Evolutionary conservation across 2,888 invertebrate species (phyloP), one percentile per base, ranked within the genome.

Genomic region (Cryptocheilus praepositus): DNA sequence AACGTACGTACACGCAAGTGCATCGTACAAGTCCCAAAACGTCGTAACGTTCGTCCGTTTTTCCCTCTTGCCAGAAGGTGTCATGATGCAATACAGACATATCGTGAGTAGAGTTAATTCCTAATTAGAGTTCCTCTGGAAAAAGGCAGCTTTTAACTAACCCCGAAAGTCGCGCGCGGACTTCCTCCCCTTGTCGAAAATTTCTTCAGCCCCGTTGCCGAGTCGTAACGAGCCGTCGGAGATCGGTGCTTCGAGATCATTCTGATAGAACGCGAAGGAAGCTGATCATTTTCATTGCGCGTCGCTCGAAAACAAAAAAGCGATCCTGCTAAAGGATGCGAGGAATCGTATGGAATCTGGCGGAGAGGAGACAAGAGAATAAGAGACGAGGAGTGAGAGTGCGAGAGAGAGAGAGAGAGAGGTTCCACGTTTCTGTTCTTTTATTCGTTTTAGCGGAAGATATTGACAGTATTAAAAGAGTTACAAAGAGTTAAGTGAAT

Each of bases 391-490:
- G 25, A 36, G 36, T 16, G 55, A 43, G 36, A 55, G 43, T 19
- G 18, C 36, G 13, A 18, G 11, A 55, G 36, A 43, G 55, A 36
- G 43, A 43, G 36, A 18, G 36, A 36, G 18, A 36, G 28, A 36
- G 55, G 36, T 36, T 36, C 36, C 58, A 58, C 43, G 22, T 54
- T 58, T 67, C 44, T 22, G 57, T 53, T 64, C 66, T 62, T 3
- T 25, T 5, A 73, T 63, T 64, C 65, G 56, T 36, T 36, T 36
- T 36, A 11, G 36, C 36, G 62, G 36, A 36, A 60, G 70, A 64
- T 67, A 71, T 77, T 64, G 80, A 80, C 79, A 79, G 79, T 79
- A 79, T 79, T 79, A 79, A 75, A 75, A 77, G 71, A 73, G 70
- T 80, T 79, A 77, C 79, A 79, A 79, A 79, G 80, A 79, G 75